Conservation (phyloP, 2,113 vertebrate genomes). For the Astur gentilis region DNA sequence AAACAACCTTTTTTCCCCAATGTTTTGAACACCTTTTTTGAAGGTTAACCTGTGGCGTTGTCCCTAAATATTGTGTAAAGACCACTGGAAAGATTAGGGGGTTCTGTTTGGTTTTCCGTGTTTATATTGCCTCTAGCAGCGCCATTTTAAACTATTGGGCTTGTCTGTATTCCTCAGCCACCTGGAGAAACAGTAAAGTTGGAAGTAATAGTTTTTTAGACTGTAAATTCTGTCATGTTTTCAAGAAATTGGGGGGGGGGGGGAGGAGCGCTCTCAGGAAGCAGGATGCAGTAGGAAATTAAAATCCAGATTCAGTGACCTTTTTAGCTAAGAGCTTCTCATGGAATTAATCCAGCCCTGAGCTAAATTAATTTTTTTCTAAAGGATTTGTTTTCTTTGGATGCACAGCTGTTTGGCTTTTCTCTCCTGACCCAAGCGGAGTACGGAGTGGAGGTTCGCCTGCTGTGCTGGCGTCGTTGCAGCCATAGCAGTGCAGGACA, state of each 20-base stretch:
- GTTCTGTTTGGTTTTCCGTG: not conserved
- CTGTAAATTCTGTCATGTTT: not conserved
- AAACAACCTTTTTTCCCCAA: not conserved
- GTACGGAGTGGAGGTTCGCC: rapidly evolving
- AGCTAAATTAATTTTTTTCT: constrained; percentile 20
- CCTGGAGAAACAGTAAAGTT: not conserved
- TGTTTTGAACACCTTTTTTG: not conserved
- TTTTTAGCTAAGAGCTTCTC: not conserved
- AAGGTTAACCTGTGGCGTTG: not conserved
- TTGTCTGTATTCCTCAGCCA: not conserved
- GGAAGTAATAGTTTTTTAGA: not conserved
- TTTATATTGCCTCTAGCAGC: not conserved
- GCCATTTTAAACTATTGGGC: not conserved
- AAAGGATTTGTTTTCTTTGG: not conserved
- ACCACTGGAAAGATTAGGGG: not conserved
- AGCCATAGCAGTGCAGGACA: rapidly evolving
- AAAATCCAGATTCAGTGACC: not conserved
- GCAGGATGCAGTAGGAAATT: constrained; percentile 11
- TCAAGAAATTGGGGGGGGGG: not conserved
- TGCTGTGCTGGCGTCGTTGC: not conserved
- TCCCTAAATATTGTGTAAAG: not conserved
- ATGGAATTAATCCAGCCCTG: constrained; percentile 25
- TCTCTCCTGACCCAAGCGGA: not conserved
- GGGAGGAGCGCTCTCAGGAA: not conserved
- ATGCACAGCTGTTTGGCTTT: not conserved